phyloP scores from a whole-genome alignment of 2,888 invertebrate genomes.

The Nowickia ferox region DNA sequence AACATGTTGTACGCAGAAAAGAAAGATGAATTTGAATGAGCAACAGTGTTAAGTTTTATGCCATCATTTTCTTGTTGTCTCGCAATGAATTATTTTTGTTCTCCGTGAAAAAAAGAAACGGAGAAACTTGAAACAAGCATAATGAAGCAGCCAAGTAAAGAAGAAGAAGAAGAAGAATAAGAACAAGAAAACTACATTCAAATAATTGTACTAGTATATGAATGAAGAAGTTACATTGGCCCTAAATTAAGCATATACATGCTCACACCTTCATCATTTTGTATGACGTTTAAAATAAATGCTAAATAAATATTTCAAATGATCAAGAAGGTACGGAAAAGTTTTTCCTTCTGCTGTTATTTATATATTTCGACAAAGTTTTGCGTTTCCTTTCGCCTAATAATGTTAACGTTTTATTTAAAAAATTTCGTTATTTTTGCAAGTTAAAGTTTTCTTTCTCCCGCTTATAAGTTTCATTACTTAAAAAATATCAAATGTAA shows the following conservation, averaged over 20 bases:
- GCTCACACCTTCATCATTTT: conserved; percentile 54
- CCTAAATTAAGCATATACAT: conserved; percentile 56
- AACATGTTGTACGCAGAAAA: conserved; percentile 56
- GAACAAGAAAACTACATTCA: conserved; percentile 9
- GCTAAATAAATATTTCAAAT: conserved; percentile 65
- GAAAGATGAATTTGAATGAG: conserved; percentile 69
- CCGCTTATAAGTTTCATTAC: not conserved
- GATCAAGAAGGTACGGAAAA: conserved; percentile 49
- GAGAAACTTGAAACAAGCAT: conserved; percentile 17
- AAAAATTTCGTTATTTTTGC: conserved; percentile 1
- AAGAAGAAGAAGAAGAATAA: not conserved
- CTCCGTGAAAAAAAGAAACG: not conserved
- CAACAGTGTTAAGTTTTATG: conserved; percentile 69
- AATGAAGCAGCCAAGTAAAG: not conserved
- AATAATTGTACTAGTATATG: conserved; percentile 10
- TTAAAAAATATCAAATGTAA: not conserved
- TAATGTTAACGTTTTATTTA: conserved; percentile 29
- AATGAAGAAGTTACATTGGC: conserved; percentile 26
- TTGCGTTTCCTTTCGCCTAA: not conserved
- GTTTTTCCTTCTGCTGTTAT: conserved; percentile 3
- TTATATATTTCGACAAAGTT: not conserved
- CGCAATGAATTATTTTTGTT: conserved; percentile 51
- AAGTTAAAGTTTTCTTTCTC: not conserved
- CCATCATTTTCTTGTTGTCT: conserved; percentile 55
- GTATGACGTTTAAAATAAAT: conserved; percentile 68